These are phyloP conservation scores for Pristionchus maxplancki DNA, from an alignment of 2,888 invertebrate species.

Conservation along the genomic window DNA sequence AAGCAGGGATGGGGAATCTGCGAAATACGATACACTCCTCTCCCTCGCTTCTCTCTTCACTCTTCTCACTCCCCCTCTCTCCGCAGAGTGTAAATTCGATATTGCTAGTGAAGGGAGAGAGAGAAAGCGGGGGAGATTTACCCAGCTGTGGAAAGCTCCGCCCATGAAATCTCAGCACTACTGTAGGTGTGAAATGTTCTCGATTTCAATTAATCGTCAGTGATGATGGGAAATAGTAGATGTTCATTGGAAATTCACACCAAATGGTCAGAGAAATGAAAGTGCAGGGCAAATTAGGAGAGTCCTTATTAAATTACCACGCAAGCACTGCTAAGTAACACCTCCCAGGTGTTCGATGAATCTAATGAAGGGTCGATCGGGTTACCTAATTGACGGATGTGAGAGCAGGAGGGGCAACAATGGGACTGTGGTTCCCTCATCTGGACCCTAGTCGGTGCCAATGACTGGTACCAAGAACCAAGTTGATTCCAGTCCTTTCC, in stretches of 20 bases:
- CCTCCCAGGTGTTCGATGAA: neutral
- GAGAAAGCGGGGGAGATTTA: slow-evolving; percentile 28
- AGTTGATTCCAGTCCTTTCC: too few species aligned
- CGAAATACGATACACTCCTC: slow-evolving; percentile 38
- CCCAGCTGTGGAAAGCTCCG: slow-evolving; percentile 45
- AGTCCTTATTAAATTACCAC: neutral
- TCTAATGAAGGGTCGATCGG: slow-evolving; percentile 29
- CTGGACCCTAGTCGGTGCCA: neutral
- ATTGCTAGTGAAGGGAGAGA: neutral
- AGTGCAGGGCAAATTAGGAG: neutral
- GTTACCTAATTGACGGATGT: slow-evolving; percentile 32
- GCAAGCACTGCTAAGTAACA: neutral
- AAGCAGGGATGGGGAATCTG: slow-evolving; percentile 8
- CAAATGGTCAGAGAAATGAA: too few species aligned
- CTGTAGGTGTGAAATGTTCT: slow-evolving; percentile 8
- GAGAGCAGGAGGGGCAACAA: slow-evolving; percentile 2
- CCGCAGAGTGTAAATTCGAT: slow-evolving; percentile 32
- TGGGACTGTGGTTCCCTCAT: neutral
- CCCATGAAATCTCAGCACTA: slow-evolving; percentile 21
- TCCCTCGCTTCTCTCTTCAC: neutral
- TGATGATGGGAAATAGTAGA: too few species aligned
- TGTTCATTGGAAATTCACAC: too few species aligned
- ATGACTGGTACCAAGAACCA: neutral
- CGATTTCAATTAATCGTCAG: too few species aligned
- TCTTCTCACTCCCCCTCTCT: slow-evolving; percentile 1